Evolutionary conservation across 1,140 invertebrate genomes (phyloP).

Genomic region (Achatina immaculata): DNA sequence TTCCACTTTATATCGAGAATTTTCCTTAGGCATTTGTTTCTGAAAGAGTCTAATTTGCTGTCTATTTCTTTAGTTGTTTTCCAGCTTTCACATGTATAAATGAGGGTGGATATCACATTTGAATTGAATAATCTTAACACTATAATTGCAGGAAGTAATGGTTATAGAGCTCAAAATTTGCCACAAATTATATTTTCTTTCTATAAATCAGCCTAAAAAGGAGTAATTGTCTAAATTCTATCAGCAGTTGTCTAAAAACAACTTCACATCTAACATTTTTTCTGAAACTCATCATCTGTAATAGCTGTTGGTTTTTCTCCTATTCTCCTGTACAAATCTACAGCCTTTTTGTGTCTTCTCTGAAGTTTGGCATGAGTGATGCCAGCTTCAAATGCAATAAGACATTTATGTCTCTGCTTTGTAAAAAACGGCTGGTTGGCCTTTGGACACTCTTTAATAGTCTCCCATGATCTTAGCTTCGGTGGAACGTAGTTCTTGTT

Average conservation of each 20-base stretch:
- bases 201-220: no score
- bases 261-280: background rate
- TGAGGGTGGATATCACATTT: no score
- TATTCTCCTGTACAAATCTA: background rate
- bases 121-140: no score
- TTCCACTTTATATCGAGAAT: no score
- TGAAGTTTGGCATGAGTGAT: slow-evolving; percentile 15
- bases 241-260: slow-evolving; percentile 14
- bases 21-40: no score
- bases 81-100: no score
- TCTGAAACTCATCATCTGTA: slow-evolving; percentile 8
- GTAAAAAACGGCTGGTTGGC: background rate
- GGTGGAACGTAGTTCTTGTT: background rate
- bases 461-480: background rate
- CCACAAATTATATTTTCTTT: no score
- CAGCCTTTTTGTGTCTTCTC: slow-evolving; percentile 15
- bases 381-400: background rate
- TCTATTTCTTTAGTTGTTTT: no score
- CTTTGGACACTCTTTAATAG: slow-evolving; percentile 11
- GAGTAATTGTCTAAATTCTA: no score
- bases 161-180: no score
- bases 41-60: no score
- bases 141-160: no score
- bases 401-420: background rate
- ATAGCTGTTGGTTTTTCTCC: background rate